Base-by-base conservation (phyloP, 37 sponge, comb jelly and placozoan genomes). In the Mnemiopsis leidyi region DNA sequence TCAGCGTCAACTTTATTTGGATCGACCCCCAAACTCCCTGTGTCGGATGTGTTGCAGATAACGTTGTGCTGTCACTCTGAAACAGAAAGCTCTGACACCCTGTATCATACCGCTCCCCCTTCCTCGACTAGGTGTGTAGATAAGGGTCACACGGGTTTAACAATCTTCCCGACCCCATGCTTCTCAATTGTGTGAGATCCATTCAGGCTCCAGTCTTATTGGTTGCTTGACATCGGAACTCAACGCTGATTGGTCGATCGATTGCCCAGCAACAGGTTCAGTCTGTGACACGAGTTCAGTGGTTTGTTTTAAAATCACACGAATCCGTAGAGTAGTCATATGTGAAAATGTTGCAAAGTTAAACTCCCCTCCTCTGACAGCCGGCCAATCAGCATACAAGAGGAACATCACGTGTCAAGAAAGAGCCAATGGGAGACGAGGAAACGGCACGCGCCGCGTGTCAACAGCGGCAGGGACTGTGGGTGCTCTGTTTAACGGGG, bases 311-410 rank as follows among this genome's bases (percentile, higher is more conserved):
- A 69, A 69, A 69, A 69, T 69, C 73, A 69, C 73, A 69, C 28
- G 73, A 69, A 69, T 20, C 73, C 73, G 28, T 28, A 69, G 24
- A 69, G 21, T 25, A 20, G 24, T 20, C n/a, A 20, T 69, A 28
- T 69, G 73, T 69, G 73, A 69, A 69, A 69, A 69, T 69, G 73
- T 69, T 69, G 73, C 73, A 69, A 69, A 28, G 73, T 69, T 69
- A 69, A 69, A 69, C 73, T 69, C 28, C 29, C 73, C 24, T 69
- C 28, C 24, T 69, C 73, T 69, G 73, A 69, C 73, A 69, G 73
- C 73, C n/a, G 73, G 2, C 73, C 73, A 69, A 69, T 23, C 28
- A 69, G 73, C 1, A 25, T 25, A 16, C 73, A 28, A 25, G 23
- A 1, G 2, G 7, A 1, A 25, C 28, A 69, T 20, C 73, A 69